Conservation (phyloP, 2,888 invertebrate species). For the Archaeoteleia sp. region DNA sequence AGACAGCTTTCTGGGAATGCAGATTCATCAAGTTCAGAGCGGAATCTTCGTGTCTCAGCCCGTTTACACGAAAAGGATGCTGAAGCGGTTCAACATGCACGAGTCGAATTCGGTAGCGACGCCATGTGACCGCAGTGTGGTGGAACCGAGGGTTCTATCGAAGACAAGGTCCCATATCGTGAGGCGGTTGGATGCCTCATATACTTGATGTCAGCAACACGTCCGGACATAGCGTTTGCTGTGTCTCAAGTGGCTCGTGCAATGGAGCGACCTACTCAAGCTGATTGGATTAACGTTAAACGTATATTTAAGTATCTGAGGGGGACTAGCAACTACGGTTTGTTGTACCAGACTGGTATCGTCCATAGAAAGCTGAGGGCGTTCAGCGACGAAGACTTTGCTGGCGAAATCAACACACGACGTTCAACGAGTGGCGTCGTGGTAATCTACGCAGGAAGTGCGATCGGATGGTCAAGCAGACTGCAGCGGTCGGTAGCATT, state of each 20-base stretch:
- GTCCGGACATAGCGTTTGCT: conserved; percentile 47
- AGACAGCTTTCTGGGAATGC: conserved; percentile 32
- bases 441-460: conserved; percentile 23
- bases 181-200: conserved; percentile 45
- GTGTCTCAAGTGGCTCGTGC: conserved; percentile 38
- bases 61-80: conserved; percentile 13
- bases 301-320: conserved; percentile 41
- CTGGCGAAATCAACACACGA: conserved; percentile 29
- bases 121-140: conserved; percentile 6
- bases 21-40: conserved; percentile 18
- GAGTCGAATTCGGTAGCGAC: conserved; percentile 19
- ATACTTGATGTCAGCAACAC: conserved; percentile 22
- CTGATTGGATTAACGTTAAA: conserved; percentile 42
- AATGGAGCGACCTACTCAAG: conserved; percentile 19
- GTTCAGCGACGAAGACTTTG: conserved; percentile 42
- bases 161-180: conserved; percentile 15
- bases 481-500: conserved; percentile 41
- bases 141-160: background rate
- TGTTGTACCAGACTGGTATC: background rate
- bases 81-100: conserved; percentile 26
- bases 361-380: too few species aligned
- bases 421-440: conserved; percentile 39
- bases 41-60: conserved; percentile 18
- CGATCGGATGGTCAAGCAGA: conserved; percentile 40
- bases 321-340: conserved; percentile 24